A percentile compares a stretch with the other conserved stretches of the same genome.
phyloP scores from a whole-genome alignment of 2,113 vertebrate genomes.

The Anhinga anhinga region DNA sequence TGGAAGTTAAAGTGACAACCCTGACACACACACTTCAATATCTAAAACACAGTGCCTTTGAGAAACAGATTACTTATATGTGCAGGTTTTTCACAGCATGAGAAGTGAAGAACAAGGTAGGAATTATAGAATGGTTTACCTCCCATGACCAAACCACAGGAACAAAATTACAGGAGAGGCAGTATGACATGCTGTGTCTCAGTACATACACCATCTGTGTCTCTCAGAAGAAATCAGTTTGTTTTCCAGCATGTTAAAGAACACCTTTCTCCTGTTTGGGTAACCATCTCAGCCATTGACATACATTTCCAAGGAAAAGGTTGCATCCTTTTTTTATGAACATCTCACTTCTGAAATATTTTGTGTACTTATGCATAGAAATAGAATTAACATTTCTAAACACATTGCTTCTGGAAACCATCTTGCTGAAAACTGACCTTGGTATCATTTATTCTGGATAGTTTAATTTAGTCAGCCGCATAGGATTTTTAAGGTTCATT shows the following conservation, averaged over 20 bases:
- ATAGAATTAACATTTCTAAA: neutral
- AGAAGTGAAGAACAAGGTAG: neutral
- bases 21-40: neutral
- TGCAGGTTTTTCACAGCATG: neutral
- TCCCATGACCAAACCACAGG: neutral
- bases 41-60: neutral
- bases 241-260: neutral
- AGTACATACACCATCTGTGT: neutral
- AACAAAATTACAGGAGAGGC: neutral
- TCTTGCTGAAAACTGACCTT: neutral
- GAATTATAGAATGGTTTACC: neutral
- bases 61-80: neutral
- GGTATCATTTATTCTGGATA: neutral
- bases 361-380: constrained; percentile 3
- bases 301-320: constrained; percentile 29
- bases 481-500: neutral
- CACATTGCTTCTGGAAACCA: neutral
- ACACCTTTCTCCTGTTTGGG: constrained; percentile 42
- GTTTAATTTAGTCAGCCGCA: neutral
- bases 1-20: neutral
- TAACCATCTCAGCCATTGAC: constrained; percentile 11
- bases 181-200: neutral
- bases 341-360: constrained; percentile 23
- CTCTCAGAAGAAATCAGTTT: neutral
- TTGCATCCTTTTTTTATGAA: constrained; percentile 3